Conservation (phyloP, 1,140 invertebrate genomes). For the Coboldia fuscipes region DNA sequence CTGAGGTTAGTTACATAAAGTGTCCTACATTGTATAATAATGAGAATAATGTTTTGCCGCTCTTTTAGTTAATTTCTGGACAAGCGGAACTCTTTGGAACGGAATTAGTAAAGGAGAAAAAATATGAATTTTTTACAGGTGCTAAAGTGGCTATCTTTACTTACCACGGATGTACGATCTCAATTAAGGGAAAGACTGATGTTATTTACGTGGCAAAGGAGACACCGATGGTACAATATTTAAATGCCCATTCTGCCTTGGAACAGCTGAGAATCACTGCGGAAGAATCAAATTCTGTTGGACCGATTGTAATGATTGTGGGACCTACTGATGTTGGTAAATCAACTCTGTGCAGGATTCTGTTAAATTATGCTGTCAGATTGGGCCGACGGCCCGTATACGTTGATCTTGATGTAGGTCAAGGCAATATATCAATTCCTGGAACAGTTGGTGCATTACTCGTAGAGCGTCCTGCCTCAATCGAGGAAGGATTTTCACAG, state of each 20-base stretch:
- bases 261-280: constrained; percentile 72
- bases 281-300: constrained; percentile 44
- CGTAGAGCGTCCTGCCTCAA: constrained; percentile 73
- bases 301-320: constrained; percentile 75
- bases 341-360: constrained; percentile 69
- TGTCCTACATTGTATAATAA: constrained; percentile 2
- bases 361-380: constrained; percentile 86
- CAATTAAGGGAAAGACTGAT: constrained; percentile 70
- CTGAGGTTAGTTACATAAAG: constrained; percentile 37
- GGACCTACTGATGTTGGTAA: constrained; percentile 95
- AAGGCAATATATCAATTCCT: constrained; percentile 80
- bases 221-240: constrained; percentile 70
- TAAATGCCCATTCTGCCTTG: constrained; percentile 86
- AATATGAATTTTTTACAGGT: constrained; percentile 73
- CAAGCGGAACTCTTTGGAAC: constrained; percentile 93
- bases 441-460: constrained; percentile 76
- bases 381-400: constrained; percentile 69
- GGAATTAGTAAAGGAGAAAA: constrained; percentile 82
- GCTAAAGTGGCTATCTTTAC: constrained; percentile 93
- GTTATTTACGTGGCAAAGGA: constrained; percentile 88
- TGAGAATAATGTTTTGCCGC: constrained; percentile 1
- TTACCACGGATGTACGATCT: constrained; percentile 79
- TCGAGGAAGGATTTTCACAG: constrained; percentile 84
- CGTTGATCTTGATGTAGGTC: constrained; percentile 92
- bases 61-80: constrained; percentile 54